phyloP scores from a whole-genome alignment of 2,888 invertebrate genomes.

The Megalurothrips usitatus region DNA sequence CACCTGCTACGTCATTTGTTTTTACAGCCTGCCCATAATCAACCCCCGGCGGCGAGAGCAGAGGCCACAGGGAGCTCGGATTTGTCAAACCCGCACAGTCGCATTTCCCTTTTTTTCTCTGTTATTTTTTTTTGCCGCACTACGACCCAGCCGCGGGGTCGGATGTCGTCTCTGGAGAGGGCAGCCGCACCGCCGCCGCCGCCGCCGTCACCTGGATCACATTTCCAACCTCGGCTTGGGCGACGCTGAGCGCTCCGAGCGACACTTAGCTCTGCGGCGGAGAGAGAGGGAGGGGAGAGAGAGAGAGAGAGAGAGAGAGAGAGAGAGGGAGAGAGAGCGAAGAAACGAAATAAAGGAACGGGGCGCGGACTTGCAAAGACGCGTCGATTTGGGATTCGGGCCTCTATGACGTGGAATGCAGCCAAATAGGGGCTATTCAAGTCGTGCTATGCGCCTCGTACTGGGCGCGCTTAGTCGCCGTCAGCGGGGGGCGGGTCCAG shows the following conservation, averaged over 20 bases:
- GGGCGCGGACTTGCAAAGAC: neutral
- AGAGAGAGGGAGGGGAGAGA: neutral
- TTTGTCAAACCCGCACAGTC: no score
- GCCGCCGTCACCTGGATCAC: neutral
- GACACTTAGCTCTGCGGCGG: neutral
- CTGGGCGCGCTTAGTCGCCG: neutral
- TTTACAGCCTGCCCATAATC: no score
- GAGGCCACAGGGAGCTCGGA: no score
- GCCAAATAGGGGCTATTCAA: conserved; percentile 22
- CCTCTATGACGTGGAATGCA: neutral
- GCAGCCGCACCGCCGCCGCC: no score
- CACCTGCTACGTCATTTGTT: no score
- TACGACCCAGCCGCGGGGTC: no score
- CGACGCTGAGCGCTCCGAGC: neutral
- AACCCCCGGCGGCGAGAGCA: no score
- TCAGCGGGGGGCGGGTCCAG: neutral
- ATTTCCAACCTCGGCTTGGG: neutral
- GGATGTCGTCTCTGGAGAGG: no score
- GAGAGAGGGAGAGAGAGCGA: neutral
- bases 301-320: neutral
- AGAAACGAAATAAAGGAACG: no score
- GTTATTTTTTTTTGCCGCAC: no score
- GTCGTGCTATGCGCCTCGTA: neutral
- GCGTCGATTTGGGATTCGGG: neutral
- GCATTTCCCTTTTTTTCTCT: no score